A percentile compares a stretch with the other conserved stretches of the same genome.
phyloP scores from a whole-genome alignment of 2,888 invertebrate species.

The Cataglyphis altisquamis region DNA sequence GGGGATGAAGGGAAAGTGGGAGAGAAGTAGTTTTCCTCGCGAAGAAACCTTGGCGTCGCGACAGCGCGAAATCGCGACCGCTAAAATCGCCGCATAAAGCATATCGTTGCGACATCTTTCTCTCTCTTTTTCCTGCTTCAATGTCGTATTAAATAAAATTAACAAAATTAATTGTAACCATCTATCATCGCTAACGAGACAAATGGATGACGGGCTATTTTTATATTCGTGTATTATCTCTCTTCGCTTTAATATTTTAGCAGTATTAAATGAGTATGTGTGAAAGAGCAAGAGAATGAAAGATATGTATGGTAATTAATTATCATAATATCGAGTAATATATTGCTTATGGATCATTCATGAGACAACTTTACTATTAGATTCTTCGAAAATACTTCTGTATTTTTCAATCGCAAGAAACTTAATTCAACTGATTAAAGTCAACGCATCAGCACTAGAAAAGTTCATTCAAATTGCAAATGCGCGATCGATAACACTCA shows the following conservation, averaged over 20 bases:
- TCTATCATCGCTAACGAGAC: neutral
- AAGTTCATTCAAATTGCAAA: slow-evolving; percentile 35
- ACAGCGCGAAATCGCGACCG: slow-evolving; percentile 52
- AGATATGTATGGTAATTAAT: slow-evolving; percentile 2
- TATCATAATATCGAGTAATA: slow-evolving; percentile 12
- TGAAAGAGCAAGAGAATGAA: neutral
- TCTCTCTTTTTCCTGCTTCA: neutral
- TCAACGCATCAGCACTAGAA: slow-evolving; percentile 5
- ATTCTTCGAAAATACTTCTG: neutral
- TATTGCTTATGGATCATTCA: slow-evolving; percentile 42
- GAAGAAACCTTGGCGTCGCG: slow-evolving; percentile 41
- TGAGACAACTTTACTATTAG: slow-evolving; percentile 4
- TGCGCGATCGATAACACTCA: neutral
- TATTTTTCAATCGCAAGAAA: slow-evolving; percentile 10
- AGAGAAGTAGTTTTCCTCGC: slow-evolving; percentile 7
- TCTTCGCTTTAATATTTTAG: slow-evolving; percentile 1
- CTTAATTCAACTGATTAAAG: slow-evolving; percentile 29
- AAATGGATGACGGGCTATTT: neutral
- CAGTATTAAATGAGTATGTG: neutral
- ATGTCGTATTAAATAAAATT: slow-evolving; percentile 10
- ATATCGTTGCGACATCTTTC: slow-evolving; percentile 11
- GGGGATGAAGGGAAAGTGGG: neutral
- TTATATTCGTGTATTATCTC: slow-evolving; percentile 12
- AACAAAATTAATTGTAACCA: slow-evolving; percentile 24
- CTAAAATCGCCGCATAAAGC: slow-evolving; percentile 40